Evolutionary conservation across 1,140 invertebrate species (phyloP).

Genomic region (Aphelenchoides avenae): DNA sequence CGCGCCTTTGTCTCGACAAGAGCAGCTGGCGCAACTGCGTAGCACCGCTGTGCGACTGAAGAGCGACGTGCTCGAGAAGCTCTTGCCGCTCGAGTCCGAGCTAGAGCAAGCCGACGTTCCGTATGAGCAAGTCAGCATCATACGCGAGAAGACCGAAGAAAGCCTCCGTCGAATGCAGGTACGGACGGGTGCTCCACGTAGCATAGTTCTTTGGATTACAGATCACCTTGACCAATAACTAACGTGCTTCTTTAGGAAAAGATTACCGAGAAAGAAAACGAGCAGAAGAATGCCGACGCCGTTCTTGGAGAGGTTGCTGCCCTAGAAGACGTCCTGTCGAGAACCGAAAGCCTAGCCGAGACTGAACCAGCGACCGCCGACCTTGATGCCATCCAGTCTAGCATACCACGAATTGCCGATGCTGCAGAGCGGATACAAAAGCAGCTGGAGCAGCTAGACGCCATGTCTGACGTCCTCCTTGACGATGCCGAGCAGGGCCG

Average conservation of each 20-base stretch:
- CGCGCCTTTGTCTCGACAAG: background rate
- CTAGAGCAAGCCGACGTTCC: slow-evolving; percentile 1
- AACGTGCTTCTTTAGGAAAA: too few relatives aligned
- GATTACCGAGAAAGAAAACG: too few relatives aligned
- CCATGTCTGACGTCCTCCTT: background rate
- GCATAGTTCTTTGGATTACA: too few relatives aligned
- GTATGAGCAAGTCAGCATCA: too few relatives aligned
- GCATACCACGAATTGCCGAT: slow-evolving; percentile 2
- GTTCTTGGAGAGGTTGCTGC: too few relatives aligned
- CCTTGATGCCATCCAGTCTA: background rate
- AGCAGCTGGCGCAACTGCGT: slow-evolving; percentile 2
- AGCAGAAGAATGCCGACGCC: too few relatives aligned
- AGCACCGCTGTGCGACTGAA: slow-evolving; percentile 5
- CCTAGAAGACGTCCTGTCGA: background rate
- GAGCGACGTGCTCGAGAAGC: background rate
- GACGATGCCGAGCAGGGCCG: slow-evolving; percentile 14
- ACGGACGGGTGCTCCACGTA: too few relatives aligned
- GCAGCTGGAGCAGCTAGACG: slow-evolving; percentile 1
- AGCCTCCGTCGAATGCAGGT: too few relatives aligned
- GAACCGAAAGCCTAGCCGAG: slow-evolving; percentile 4
- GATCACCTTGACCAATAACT: too few relatives aligned
- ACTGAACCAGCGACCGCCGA: background rate
- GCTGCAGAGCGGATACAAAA: background rate
- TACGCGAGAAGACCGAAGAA: too few relatives aligned
- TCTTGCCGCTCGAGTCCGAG: slow-evolving; percentile 1